These are phyloP conservation scores for Heliconius congener DNA, from an alignment of 1,140 invertebrate genomes.

Conservation along the genomic window DNA sequence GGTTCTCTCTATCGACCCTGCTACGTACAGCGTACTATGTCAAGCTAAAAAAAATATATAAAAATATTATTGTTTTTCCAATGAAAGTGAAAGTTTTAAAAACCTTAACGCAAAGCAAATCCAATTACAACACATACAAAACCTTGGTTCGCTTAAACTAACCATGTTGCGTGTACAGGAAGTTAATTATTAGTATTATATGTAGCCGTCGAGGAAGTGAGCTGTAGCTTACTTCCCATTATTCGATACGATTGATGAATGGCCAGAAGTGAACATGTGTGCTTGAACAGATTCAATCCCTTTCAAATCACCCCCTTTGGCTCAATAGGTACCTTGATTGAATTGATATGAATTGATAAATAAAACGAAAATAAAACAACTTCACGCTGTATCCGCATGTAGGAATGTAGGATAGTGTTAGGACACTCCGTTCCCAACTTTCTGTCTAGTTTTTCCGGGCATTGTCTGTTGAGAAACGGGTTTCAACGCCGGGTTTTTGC, in stretches of 20 bases:
- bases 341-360: slow-evolving; percentile 74
- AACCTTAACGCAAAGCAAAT: neutral
- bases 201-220: slow-evolving; percentile 59
- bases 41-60: too few species aligned
- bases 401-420: too few species aligned
- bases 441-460: too few species aligned
- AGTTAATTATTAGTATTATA: slow-evolving; percentile 47
- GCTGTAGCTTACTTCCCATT: slow-evolving; percentile 66
- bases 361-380: neutral
- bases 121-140: slow-evolving; percentile 9
- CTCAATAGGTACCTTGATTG: slow-evolving; percentile 43
- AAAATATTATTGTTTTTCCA: neutral
- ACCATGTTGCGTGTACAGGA: slow-evolving; percentile 38
- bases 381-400: too few species aligned
- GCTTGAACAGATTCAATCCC: slow-evolving; percentile 73
- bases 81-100: neutral
- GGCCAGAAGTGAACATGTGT: slow-evolving; percentile 66
- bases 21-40: too few species aligned
- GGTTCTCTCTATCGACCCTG: too few species aligned
- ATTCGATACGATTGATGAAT: slow-evolving; percentile 72
- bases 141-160: slow-evolving; percentile 21
- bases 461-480: too few species aligned
- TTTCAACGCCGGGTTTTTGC: too few species aligned
- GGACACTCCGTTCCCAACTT: too few species aligned
- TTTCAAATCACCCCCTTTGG: slow-evolving; percentile 68